These are phyloP conservation scores for Sebastiscus albofasciatus DNA, from an alignment of 2,797 vertebrate species.

Conservation along the genomic window DNA sequence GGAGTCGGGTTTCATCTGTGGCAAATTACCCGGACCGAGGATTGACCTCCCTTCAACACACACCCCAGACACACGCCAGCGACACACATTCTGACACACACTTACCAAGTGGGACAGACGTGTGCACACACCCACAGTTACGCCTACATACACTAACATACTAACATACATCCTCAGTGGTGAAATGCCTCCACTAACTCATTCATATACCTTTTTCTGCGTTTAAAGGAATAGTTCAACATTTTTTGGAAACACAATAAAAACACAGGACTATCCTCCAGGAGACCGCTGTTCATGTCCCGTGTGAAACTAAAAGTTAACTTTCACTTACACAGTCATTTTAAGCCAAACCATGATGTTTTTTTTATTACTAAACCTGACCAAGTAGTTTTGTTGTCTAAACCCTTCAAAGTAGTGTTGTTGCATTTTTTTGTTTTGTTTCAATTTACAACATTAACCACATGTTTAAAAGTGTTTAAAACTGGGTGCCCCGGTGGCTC, in stretches of 20 bases:
- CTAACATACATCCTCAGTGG: not conserved
- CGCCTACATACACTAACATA: not conserved
- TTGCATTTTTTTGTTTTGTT: too few relatives aligned
- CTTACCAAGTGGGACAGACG: constrained; percentile 32
- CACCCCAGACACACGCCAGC: constrained; percentile 59
- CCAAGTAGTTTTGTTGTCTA: too few relatives aligned
- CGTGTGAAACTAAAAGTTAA: too few relatives aligned
- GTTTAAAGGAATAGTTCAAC: not conserved
- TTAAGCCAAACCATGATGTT: too few relatives aligned
- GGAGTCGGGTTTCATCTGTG: constrained; percentile 80
- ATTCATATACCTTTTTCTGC: not conserved
- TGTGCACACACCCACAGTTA: constrained; percentile 27
- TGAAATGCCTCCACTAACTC: not conserved
- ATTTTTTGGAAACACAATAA: not conserved
- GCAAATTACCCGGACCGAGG: constrained; percentile 81
- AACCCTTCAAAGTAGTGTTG: too few relatives aligned
- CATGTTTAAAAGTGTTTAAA: too few relatives aligned
- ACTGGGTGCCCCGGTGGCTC: too few relatives aligned
- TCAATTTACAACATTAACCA: too few relatives aligned
- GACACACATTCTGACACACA: constrained; percentile 60
- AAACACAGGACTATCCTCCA: not conserved
- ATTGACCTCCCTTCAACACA: constrained; percentile 79
- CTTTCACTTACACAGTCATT: too few relatives aligned
- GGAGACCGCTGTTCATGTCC: too few relatives aligned
- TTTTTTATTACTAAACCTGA: too few relatives aligned